phyloP scores from a whole-genome alignment of 1,140 invertebrate species.

The Zaprionus nigranus region DNA sequence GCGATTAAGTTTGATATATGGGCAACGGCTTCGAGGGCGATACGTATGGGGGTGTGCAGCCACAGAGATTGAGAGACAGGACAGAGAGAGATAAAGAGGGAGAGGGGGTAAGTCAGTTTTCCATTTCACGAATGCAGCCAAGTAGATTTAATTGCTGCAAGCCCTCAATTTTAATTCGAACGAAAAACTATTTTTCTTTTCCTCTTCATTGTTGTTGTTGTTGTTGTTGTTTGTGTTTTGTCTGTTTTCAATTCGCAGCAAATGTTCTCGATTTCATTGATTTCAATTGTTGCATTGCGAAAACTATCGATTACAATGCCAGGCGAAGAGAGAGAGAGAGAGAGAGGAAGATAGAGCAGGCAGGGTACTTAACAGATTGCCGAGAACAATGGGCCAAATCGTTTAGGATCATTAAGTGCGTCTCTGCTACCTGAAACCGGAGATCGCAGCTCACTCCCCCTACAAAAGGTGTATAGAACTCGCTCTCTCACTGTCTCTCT shows the following conservation, averaged over 20 bases:
- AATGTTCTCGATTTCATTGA: constrained; percentile 61
- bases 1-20: constrained; percentile 16
- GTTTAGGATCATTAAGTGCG: constrained; percentile 50
- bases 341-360: not conserved
- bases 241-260: constrained; percentile 26
- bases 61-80: not conserved
- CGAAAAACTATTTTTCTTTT: constrained; percentile 39
- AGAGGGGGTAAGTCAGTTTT: constrained; percentile 15
- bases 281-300: constrained; percentile 59
- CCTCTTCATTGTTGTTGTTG: constrained; percentile 5
- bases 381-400: constrained; percentile 38
- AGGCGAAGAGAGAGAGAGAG: not conserved
- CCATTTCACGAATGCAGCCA: constrained; percentile 44
- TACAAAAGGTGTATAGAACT: not conserved
- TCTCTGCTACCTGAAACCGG: constrained; percentile 33
- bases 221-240: constrained; percentile 10
- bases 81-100: not conserved
- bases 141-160: constrained; percentile 59
- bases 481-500: not conserved
- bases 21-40: not conserved
- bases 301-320: constrained; percentile 59
- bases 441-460: constrained; percentile 35
- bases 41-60: not conserved
- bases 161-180: constrained; percentile 53
- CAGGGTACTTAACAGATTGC: constrained; percentile 34